Percentiles rank a stretch among this genome's conserved stretches.
Conservation (phyloP, 2,113 vertebrate genomes). For the Melanostigma gelatinosum region DNA sequence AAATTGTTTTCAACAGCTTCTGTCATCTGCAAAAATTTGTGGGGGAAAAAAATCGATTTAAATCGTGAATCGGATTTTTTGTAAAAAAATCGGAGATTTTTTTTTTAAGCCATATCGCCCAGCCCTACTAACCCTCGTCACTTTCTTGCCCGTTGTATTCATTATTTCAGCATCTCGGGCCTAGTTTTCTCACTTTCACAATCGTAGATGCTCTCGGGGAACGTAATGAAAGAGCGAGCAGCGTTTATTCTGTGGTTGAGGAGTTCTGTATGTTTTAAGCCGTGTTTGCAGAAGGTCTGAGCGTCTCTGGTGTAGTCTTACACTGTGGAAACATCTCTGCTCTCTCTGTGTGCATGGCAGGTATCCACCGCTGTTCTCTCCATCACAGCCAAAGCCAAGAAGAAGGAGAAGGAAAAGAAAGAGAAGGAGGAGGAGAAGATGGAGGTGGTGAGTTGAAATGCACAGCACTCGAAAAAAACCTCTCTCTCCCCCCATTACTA, state of each 20-base stretch:
- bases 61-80: no score
- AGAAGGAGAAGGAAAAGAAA: conserved; percentile 97
- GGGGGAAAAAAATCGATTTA: no score
- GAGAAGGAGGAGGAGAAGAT: conserved; percentile 95
- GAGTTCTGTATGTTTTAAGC: conserved; percentile 44
- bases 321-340: conserved; percentile 40
- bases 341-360: conserved; percentile 74
- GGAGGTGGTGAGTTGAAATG: conserved; percentile 92
- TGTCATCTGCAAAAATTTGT: no score
- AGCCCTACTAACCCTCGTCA: conserved; percentile 9
- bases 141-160: conserved; percentile 38
- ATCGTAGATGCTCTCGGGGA: conserved; percentile 17
- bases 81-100: no score
- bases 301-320: conserved; percentile 49
- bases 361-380: conserved; percentile 98
- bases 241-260: conserved; percentile 55
- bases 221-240: conserved; percentile 18
- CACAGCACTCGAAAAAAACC: background rate
- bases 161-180: conserved; percentile 52
- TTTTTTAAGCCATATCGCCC: no score
- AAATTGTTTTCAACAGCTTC: no score
- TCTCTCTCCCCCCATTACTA: background rate
- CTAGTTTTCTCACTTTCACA: conserved; percentile 35
- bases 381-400: conserved; percentile 99
- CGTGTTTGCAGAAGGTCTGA: conserved; percentile 47